Conservation (phyloP, 2,888 invertebrate genomes). For the Acrobasis consociella region DNA sequence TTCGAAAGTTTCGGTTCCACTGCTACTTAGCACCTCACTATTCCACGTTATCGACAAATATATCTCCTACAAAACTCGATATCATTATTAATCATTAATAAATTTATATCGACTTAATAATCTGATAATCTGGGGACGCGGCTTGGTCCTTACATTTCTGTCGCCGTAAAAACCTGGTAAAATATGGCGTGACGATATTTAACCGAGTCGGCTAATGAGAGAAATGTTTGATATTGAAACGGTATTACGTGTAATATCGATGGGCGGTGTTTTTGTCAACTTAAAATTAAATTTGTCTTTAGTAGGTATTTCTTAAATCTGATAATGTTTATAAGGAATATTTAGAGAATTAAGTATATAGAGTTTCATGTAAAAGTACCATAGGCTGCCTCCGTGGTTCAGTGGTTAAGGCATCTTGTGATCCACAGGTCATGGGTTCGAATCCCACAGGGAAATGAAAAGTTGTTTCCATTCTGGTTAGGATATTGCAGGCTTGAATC, state of each 20-base stretch:
- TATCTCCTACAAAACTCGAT: conserved; percentile 58
- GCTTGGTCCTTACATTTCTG: conserved; percentile 55
- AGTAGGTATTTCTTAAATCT: background rate
- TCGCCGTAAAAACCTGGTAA: conserved; percentile 61
- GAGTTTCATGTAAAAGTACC: too few species aligned
- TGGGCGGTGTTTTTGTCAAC: background rate
- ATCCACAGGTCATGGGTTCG: too few species aligned
- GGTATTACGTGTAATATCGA: conserved; percentile 4
- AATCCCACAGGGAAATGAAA: too few species aligned
- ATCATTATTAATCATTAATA: conserved; percentile 76
- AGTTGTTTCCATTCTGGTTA: too few species aligned
- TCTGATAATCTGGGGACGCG: conserved; percentile 63
- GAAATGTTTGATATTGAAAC: conserved; percentile 22
- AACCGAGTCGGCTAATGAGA: conserved; percentile 28
- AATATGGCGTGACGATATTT: conserved; percentile 61
- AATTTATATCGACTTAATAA: conserved; percentile 73
- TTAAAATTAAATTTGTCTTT: background rate
- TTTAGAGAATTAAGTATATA: too few species aligned
- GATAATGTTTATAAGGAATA: background rate
- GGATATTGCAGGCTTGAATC: too few species aligned
- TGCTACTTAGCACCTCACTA: background rate
- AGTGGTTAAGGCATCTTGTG: too few species aligned
- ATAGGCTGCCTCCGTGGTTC: too few species aligned
- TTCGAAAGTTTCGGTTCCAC: too few species aligned
- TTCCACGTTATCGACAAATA: conserved; percentile 25